Conservation (phyloP, 2,797 vertebrate genomes). For the Sebastolobus altivelis region DNA sequence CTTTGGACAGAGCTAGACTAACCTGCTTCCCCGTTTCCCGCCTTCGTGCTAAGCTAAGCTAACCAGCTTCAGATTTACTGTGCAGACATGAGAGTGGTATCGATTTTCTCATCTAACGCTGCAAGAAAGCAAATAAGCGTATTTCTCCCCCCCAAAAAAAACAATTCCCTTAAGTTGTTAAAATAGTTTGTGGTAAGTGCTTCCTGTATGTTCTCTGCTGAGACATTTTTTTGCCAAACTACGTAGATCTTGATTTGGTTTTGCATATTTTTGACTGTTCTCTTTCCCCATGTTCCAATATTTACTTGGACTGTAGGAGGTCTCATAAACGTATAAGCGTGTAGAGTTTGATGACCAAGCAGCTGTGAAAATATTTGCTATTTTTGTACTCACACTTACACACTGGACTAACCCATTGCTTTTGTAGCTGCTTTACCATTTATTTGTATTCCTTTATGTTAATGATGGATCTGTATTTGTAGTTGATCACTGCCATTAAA, state of each 20-base stretch:
- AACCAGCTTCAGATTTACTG: not conserved
- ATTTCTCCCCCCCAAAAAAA: not conserved
- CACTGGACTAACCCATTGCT: conserved; percentile 77
- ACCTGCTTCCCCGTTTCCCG: not conserved
- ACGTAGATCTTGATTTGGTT: not conserved
- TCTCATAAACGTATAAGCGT: conserved; percentile 16
- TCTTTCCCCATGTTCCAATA: conserved; percentile 20
- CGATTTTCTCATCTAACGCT: not conserved
- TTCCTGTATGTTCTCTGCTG: not conserved
- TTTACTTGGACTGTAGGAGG: conserved; percentile 20
- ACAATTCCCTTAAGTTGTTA: not conserved
- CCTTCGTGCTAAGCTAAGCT: conserved; percentile 17
- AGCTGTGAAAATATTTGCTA: conserved; percentile 65
- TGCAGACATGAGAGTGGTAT: not conserved
- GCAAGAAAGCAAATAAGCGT: not conserved
- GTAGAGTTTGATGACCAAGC: conserved; percentile 31
- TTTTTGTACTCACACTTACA: conserved; percentile 68
- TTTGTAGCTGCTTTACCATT: conserved; percentile 61
- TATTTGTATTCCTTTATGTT: conserved; percentile 53
- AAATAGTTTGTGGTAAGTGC: not conserved
- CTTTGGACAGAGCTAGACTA: not conserved
- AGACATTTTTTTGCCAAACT: not conserved
- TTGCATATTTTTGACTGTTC: not conserved
- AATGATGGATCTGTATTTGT: conserved; percentile 54
- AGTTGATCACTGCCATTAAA: conserved; percentile 83